Base-by-base conservation (phyloP, 1,140 invertebrate genomes). In the Pantala flavescens region DNA sequence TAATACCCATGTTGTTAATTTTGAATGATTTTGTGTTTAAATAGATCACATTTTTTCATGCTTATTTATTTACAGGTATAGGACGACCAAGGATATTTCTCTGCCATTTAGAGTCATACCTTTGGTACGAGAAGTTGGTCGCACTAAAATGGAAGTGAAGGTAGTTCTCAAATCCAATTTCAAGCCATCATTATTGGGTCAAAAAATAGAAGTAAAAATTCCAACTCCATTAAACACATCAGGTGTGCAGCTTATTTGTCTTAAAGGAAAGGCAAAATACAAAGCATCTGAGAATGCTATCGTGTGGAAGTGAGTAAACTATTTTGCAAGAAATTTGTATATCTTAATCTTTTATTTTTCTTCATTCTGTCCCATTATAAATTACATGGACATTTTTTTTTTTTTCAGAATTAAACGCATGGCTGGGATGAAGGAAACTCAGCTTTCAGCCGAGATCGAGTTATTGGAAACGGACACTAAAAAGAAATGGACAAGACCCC, bases 351-450 rank as follows among this genome's bases (percentile, higher is more conserved):
- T 72, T 24, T 7, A 72, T 21, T 28, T 16, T 21, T 28, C 24
- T 24, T 16, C 71, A 42, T 72, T 75, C 74, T n/a, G n/a, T n/a
- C n/a, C n/a, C n/a, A n/a, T n/a, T n/a, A n/a, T 21, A 73, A 21
- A 49, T 76, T 77, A 75, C 76, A 75, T 49, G 23, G 28, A 73
- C 21, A 72, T 49, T 74, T 24, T 63, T 72, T 72, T 73, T 78
- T 71, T 76, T 82, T 85, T 24, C 78, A 95, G 93, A 81, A 99
- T 99, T 76, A 99, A 99, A 82, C 89, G 98, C 71, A 99, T 99
- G 97, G 97, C 96, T 7, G 98, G 98, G 16, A 99, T 99, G 97
- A 99, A 99, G 82, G 98, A 99, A 82, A 99, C 97, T 0, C 98
- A 99, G 82, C 85, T 99, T 16, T 99, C 97, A 23, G 98, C 98